Evolutionary conservation across 1,140 invertebrate species (phyloP).

Genomic region (Odontomachus brunneus): DNA sequence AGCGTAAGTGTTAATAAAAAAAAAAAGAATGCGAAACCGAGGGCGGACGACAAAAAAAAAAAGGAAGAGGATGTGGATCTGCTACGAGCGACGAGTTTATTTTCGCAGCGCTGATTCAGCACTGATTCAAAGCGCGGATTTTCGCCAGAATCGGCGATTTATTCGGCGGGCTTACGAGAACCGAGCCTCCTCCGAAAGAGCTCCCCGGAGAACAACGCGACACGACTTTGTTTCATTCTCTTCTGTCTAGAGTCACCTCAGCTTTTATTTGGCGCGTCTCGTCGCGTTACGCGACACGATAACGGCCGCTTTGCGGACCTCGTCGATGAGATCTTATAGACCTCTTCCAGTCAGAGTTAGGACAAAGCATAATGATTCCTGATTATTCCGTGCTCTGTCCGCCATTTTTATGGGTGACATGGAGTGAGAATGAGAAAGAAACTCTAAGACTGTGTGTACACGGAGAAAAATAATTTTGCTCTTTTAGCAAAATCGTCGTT

Average conservation of each 20-base stretch:
- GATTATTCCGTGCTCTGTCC: too few relatives aligned
- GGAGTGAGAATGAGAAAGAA: too few relatives aligned
- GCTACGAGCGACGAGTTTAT: conserved; percentile 3
- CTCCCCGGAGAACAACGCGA: not conserved
- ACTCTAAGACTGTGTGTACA: too few relatives aligned
- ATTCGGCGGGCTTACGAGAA: not conserved
- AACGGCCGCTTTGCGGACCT: not conserved
- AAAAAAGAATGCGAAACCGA: not conserved
- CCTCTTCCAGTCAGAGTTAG: too few relatives aligned
- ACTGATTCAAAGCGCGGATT: conserved; percentile 9
- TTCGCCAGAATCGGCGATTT: conserved; percentile 9
- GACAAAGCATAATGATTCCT: too few relatives aligned
- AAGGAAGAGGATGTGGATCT: not conserved
- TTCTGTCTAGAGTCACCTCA: not conserved
- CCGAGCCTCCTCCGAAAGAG: not conserved
- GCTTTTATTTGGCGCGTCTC: conserved; percentile 12
- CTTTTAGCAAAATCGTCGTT: too few relatives aligned
- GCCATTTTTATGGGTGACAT: too few relatives aligned
- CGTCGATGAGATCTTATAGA: not conserved
- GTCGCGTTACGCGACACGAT: not conserved
- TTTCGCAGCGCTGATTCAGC: conserved; percentile 33
- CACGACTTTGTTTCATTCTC: not conserved
- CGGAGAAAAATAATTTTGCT: too few relatives aligned
- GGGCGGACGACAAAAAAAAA: conserved; percentile 9
- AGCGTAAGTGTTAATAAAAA: conserved; percentile 32